These are phyloP conservation scores for Catamblyrhynchus diadema DNA, from an alignment of 2,797 vertebrate species.

Conservation along the genomic window DNA sequence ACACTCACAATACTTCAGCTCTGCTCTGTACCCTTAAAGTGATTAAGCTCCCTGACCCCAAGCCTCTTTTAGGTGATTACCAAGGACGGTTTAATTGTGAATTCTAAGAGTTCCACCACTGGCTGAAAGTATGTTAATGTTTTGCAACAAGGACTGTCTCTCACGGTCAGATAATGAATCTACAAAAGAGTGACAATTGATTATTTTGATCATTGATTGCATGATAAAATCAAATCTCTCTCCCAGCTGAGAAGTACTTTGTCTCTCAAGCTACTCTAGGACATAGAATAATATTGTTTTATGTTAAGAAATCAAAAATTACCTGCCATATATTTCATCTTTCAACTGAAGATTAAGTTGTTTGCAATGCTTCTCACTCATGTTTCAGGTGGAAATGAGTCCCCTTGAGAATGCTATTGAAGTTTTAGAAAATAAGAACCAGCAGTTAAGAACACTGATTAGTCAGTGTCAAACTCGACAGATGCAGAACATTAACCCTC, in stretches of 20 bases:
- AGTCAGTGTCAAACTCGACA: conserved; percentile 93
- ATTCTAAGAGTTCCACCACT: background rate
- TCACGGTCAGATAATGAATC: background rate
- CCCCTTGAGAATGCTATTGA: conserved; percentile 97
- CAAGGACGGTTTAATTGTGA: background rate
- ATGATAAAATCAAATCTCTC: background rate
- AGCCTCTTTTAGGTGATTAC: background rate
- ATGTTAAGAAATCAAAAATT: background rate
- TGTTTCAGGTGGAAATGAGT: conserved; percentile 91
- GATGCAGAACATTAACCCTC: conserved; percentile 97
- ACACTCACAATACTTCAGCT: background rate
- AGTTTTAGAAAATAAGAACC: conserved; percentile 96
- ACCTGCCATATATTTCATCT: background rate
- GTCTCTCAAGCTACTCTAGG: background rate
- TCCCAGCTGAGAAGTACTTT: background rate
- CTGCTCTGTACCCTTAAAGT: background rate
- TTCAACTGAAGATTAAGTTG: background rate
- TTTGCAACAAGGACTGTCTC: background rate
- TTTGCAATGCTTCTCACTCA: background rate
- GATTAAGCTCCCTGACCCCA: background rate
- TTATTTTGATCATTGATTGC: background rate
- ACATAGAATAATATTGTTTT: background rate
- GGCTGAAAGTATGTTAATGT: background rate
- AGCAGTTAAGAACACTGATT: conserved; percentile 91
- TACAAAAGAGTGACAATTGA: background rate